Evolutionary conservation across 1,140 invertebrate species (phyloP).

Genomic region (Caenorhabditis elegans): WBcel235 BX284604.4:689001-689500

Average conservation of each 20-base stretch:
- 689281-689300: not conserved
- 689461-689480: not conserved
- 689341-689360: slow-evolving; percentile 5
- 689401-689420: slow-evolving; percentile 1
- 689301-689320: not conserved
- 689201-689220: not conserved
- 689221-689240: not conserved
- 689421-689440: not conserved
- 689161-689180: not conserved
- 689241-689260: not conserved
- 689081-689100: not conserved
- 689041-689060: not conserved
- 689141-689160: not conserved
- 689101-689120: not conserved
- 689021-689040: not conserved
- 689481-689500: not conserved
- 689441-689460: not conserved
- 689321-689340: not conserved
- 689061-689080: not conserved
- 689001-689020: not conserved
- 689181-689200: not conserved
- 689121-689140: not conserved
- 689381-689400: not conserved
- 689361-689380: not conserved
- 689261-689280: not conserved